Percentiles rank a stretch among this genome's conserved stretches.
phyloP scores from a whole-genome alignment of 2,888 invertebrate species.

The Gymnocheta viridis region DNA sequence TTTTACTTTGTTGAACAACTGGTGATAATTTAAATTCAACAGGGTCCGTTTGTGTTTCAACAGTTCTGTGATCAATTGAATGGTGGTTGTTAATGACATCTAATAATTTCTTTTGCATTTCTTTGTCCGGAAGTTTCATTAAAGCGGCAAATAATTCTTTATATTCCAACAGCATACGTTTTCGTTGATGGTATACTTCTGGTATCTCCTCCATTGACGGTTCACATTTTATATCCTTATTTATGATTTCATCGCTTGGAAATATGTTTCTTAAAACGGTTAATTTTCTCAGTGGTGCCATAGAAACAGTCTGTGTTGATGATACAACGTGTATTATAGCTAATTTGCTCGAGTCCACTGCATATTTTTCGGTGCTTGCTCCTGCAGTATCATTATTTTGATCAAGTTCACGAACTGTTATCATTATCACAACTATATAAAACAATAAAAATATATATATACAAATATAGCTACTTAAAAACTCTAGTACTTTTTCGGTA shows the following conservation, averaged over 20 bases:
- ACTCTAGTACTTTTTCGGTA: conserved; percentile 30
- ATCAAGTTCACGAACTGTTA: neutral
- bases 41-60: conserved; percentile 47
- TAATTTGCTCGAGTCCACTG: neutral
- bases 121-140: conserved; percentile 77
- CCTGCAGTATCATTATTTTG: neutral
- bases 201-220: neutral
- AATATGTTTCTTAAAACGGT: neutral
- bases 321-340: conserved; percentile 3
- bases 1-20: neutral
- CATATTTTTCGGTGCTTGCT: neutral
- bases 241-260: neutral
- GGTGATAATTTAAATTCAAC: conserved; percentile 18
- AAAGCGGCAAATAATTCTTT: conserved; percentile 77
- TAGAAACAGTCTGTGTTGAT: conserved; percentile 3
- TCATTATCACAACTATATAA: conserved; percentile 2
- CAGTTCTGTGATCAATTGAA: conserved; percentile 3
- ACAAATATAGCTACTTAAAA: neutral
- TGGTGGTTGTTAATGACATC: conserved; percentile 77
- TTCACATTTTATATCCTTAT: neutral
- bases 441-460: neutral
- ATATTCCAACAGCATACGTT: conserved; percentile 73
- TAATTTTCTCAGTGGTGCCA: conserved; percentile 8
- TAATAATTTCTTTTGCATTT: conserved; percentile 77
- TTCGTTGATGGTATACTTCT: conserved; percentile 72